Evolutionary conservation across 2,888 invertebrate species (phyloP).

Genomic region (Teleogryllus oceanicus): DNA sequence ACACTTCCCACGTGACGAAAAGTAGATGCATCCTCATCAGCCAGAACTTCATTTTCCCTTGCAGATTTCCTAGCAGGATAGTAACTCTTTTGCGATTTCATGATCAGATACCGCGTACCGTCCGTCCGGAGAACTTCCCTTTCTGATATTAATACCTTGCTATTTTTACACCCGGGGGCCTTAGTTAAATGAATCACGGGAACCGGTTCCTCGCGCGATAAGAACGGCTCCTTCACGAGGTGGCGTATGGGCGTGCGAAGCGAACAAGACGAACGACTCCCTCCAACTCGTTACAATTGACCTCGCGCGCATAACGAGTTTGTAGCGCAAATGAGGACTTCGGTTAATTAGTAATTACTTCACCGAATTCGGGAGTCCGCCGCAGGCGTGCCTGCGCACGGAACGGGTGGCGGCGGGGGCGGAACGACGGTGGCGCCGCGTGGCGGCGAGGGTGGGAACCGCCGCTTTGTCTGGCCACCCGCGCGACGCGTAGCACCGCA

Average conservation of each 20-base stretch:
- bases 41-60: not conserved
- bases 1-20: not conserved
- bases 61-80: not conserved
- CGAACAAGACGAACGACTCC: not conserved
- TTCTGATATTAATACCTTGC: not conserved
- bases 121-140: not conserved
- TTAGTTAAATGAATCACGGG: not conserved
- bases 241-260: slow-evolving; percentile 18
- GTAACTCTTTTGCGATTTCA: not conserved
- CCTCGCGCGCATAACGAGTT: slow-evolving; percentile 18
- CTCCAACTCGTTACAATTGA: slow-evolving; percentile 18
- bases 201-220: not conserved
- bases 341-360: slow-evolving; percentile 9
- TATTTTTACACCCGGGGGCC: not conserved
- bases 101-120: not conserved
- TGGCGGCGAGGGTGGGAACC: not conserved
- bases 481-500: too few relatives aligned
- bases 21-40: not conserved
- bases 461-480: not conserved
- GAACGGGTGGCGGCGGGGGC: not conserved
- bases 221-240: not conserved
- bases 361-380: not conserved
- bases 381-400: not conserved
- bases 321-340: not conserved
- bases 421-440: not conserved